Base-by-base conservation (phyloP, 2,797 vertebrate genomes). In the Sphenodon punctatus region DNA sequence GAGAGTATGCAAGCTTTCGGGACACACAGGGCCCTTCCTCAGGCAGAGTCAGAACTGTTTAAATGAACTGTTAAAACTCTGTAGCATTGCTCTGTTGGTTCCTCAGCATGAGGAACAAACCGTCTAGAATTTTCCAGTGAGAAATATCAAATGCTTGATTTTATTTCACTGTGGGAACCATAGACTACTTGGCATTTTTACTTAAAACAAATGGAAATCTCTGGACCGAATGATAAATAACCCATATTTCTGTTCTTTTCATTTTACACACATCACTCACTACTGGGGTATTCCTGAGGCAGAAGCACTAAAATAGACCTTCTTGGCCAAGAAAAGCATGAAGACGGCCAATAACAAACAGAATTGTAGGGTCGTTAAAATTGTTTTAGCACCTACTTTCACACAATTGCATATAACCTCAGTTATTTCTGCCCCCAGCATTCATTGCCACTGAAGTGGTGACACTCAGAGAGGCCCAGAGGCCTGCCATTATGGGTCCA, bases 201-300 rank as follows among this genome's bases (percentile, higher is more conserved):
- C 80, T 78, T 61, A 42, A 6, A 87, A 42, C 48, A 34, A 61
- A 76, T 55, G 30, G 88, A 53, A 36, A 42, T 61, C 60, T 85
- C 41, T 39, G 76, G 36, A 76, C 13, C 43, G 8, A 42, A 78
- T 58, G 22, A 19, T 5, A 48, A 46, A 45, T 34, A 38, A 5
- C 9, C 30, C n/a, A 36, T 23, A 30, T 16, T 79, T 59, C 56
- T 69, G 72, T 89, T 88, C 80, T 73, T 86, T 87, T 84, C 49
- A 4, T 86, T 92, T 92, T 86, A 59, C n/a, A 67, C 59, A 51
- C 67, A 42, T 42, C 43, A 43, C 70, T 81, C 65, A 27, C 23
- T 67, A 51, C 78, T 53, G 70, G 76, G 78, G 43, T 38, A 39
- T 79, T 83, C 9, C 68, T 66, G 58, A 23, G 2, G 0, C 61